Evolutionary conservation across 2,113 vertebrate genomes (phyloP).

Genomic region (Phyllostomus discolor): DNA sequence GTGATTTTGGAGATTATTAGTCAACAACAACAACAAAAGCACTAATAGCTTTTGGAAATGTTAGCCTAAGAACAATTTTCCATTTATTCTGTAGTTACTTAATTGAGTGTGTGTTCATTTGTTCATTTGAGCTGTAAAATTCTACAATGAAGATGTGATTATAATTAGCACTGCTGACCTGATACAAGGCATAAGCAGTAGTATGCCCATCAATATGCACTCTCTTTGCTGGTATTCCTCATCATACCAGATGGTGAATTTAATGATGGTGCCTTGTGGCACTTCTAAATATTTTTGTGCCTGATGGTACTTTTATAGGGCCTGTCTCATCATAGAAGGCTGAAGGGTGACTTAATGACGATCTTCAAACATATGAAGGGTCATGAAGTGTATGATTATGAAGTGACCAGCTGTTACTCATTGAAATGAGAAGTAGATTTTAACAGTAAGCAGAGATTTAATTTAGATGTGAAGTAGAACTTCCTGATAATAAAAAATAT

Average conservation of each 20-base stretch:
- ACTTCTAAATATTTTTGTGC: conserved; percentile 63
- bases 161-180: conserved; percentile 70
- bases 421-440: conserved; percentile 41
- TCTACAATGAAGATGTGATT: conserved; percentile 68
- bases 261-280: conserved; percentile 64
- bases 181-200: conserved; percentile 62
- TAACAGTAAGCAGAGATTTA: conserved; percentile 19
- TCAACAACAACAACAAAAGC: conserved; percentile 50
- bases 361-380: conserved; percentile 55
- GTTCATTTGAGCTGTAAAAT: conserved; percentile 65
- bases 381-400: conserved; percentile 56
- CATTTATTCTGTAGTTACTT: conserved; percentile 67
- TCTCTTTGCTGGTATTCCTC: conserved; percentile 65
- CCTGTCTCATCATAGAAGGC: conserved; percentile 19
- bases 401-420: conserved; percentile 69
- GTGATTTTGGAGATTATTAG: conserved; percentile 52
- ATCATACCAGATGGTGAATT: conserved; percentile 70
- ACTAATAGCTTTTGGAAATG: conserved; percentile 66
- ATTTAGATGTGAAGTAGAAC: not conserved
- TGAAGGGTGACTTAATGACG: conserved; percentile 62
- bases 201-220: conserved; percentile 40
- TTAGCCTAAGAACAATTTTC: conserved; percentile 69
- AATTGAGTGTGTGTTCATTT: conserved; percentile 68
- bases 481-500: not conserved
- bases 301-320: conserved; percentile 68